Evolutionary conservation across 2,113 vertebrate species (phyloP).

Genomic region (Boleophthalmus pectinirostris): DNA sequence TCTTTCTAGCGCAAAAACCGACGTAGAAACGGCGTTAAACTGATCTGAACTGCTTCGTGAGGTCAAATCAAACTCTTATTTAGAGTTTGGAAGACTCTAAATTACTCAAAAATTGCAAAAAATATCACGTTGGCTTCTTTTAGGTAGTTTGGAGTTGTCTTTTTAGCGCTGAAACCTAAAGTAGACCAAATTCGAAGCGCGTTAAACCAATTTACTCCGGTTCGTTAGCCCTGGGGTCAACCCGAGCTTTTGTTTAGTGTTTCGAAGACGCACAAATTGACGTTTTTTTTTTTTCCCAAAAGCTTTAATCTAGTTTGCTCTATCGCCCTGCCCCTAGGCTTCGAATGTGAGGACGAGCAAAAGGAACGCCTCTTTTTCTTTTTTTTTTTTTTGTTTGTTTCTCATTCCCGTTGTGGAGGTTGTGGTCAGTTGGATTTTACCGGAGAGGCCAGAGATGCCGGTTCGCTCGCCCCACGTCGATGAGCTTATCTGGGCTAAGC

Average conservation of each 20-base stretch:
- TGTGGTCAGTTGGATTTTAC: constrained; percentile 67
- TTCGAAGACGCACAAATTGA: too few relatives aligned
- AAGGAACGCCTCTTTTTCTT: constrained; percentile 70
- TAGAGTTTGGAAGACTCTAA: constrained; percentile 29
- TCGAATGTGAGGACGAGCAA: constrained; percentile 52
- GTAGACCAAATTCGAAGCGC: too few relatives aligned
- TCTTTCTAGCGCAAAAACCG: constrained; percentile 9
- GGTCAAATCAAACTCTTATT: constrained; percentile 48
- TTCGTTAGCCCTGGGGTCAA: too few relatives aligned
- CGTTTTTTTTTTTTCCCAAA: too few relatives aligned
- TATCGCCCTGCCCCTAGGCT: constrained; percentile 65
- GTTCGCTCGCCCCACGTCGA: constrained; percentile 75
- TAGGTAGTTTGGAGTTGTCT: too few relatives aligned
- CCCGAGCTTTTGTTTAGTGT: too few relatives aligned
- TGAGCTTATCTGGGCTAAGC: constrained; percentile 82
- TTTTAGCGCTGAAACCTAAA: too few relatives aligned
- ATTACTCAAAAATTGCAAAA: constrained; percentile 9
- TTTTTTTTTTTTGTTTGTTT: too few relatives aligned
- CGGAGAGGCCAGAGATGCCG: constrained; percentile 67
- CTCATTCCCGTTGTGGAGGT: constrained; percentile 42
- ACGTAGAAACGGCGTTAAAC: constrained; percentile 53
- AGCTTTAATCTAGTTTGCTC: constrained; percentile 4
- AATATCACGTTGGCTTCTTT: too few relatives aligned
- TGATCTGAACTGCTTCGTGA: constrained; percentile 51
- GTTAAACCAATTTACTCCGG: too few relatives aligned